Conservation (phyloP, 2,888 invertebrate species). For the Chloromyia formosa region DNA sequence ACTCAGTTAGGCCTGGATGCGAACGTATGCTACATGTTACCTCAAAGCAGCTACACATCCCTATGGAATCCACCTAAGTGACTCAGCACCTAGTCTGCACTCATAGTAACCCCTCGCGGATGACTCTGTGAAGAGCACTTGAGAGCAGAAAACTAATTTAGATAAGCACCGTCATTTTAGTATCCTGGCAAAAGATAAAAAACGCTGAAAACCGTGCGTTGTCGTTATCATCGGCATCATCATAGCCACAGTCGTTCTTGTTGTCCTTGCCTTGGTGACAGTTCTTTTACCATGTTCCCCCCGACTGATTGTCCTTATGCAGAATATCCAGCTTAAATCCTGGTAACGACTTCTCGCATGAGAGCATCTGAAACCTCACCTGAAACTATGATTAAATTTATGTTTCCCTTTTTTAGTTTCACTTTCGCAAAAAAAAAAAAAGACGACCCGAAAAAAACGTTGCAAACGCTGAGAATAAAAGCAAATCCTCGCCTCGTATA, state of each 20-base stretch:
- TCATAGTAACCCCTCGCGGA: no score
- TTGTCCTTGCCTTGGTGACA: not conserved
- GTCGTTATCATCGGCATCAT: slow-evolving; percentile 3
- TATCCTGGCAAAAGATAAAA: not conserved
- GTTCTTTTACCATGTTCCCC: not conserved
- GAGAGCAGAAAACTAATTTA: slow-evolving; percentile 42
- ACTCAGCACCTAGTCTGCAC: no score
- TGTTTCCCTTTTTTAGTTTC: not conserved
- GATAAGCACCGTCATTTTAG: slow-evolving; percentile 36
- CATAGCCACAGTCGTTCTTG: not conserved
- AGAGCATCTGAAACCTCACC: slow-evolving; percentile 12
- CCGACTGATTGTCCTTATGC: not conserved
- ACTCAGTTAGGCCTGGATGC: not conserved
- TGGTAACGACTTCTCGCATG: not conserved
- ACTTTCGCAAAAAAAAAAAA: not conserved
- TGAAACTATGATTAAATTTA: slow-evolving; percentile 30
- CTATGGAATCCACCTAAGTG: not conserved
- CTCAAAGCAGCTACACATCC: not conserved
- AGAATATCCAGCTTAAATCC: slow-evolving; percentile 23
- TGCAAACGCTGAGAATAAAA: slow-evolving; percentile 17
- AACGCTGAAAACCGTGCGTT: slow-evolving; percentile 14
- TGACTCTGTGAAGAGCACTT: slow-evolving; percentile 23
- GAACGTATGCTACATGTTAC: not conserved
- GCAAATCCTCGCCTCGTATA: not conserved
- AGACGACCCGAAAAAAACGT: not conserved